Base-by-base conservation (phyloP, 1,140 invertebrate species). In the Cepaea nemoralis region DNA sequence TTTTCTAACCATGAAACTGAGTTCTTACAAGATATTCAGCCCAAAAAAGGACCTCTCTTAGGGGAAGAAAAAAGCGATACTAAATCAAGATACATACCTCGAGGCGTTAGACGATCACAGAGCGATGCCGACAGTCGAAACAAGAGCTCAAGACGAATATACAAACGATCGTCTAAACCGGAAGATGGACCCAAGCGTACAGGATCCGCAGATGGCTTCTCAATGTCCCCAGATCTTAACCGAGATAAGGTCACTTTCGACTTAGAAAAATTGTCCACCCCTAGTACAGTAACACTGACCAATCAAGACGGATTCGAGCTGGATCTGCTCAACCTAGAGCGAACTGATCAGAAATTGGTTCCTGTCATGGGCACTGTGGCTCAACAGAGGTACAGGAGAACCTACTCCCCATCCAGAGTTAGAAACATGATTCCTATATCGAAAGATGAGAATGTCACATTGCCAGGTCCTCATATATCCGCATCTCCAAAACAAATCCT, bases 321-420 rank as follows among this genome's bases (percentile, higher is more conserved):
- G 40, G 67, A 74, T 33, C 74, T 55, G 10, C 39, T 35, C 33
- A 63, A 73, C n/a, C 16, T 19, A 22, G 42, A 35, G 22, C 16
- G n/a, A 35, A 31, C 16, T 0, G 35, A 75, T 3, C 83, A 76
- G 31, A 85, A 82, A 27, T 66, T 27, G 14, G 80, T 83, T 19
- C 84, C 84, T 10, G 77, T 77, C 0, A 83, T 83, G 84, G 81
- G 84, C 19, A 83, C 82, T 5, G 71, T 71, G 24, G 77, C 81
- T 0, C 81, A 83, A 35, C 31, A 73, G 48, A 83, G 78, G 42
- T 85, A 85, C 63, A 67, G 81, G n/a, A 59, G 84, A 75, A 82
- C 82, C 27, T 85, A 82, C 63, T 77, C 80, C 24, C 80, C 80
- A 24, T 5, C 55, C 5, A 24, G 55, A 77, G 37, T 6, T 50